These are phyloP conservation scores for Tetropium fuscum DNA, from an alignment of 2,888 invertebrate genomes.

Conservation along the genomic window DNA sequence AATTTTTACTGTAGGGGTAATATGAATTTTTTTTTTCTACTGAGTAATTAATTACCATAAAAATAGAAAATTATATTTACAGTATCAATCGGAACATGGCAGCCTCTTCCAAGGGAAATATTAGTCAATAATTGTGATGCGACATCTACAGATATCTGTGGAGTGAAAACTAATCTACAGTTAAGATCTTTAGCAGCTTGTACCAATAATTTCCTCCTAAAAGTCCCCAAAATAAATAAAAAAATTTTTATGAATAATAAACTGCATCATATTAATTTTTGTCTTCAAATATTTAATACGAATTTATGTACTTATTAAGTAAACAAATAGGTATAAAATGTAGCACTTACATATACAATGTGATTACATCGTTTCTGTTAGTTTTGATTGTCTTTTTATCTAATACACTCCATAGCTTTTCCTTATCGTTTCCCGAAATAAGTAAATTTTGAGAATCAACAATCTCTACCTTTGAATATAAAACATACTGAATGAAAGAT, in stretches of 20 bases:
- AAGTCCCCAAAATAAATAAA: conserved; percentile 25
- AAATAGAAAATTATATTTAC: conserved; percentile 67
- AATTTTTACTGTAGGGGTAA: too few relatives aligned
- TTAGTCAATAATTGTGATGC: conserved; percentile 80
- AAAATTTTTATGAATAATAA: conserved; percentile 17
- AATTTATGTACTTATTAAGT: too few relatives aligned
- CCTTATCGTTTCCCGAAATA: conserved; percentile 39
- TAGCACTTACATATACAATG: conserved; percentile 47
- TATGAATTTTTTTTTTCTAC: too few relatives aligned
- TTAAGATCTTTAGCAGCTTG: conserved; percentile 73
- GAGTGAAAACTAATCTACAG: conserved; percentile 77
- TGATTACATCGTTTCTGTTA: conserved; percentile 49
- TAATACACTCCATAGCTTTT: conserved; percentile 37
- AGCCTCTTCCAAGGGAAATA: conserved; percentile 84
- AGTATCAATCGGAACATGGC: conserved; percentile 81
- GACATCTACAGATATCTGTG: conserved; percentile 78
- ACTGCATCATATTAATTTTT: too few relatives aligned
- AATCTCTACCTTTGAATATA: conserved; percentile 36
- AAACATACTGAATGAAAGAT: conserved; percentile 53
- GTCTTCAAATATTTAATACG: too few relatives aligned
- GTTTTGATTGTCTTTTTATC: conserved; percentile 43
- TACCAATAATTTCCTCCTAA: conserved; percentile 70
- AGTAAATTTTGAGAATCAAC: conserved; percentile 23
- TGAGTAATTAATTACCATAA: too few relatives aligned
- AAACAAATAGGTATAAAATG: conserved; percentile 3